phyloP scores from a whole-genome alignment of 1,140 invertebrate species.

The Aphelenchoides besseyi region DNA sequence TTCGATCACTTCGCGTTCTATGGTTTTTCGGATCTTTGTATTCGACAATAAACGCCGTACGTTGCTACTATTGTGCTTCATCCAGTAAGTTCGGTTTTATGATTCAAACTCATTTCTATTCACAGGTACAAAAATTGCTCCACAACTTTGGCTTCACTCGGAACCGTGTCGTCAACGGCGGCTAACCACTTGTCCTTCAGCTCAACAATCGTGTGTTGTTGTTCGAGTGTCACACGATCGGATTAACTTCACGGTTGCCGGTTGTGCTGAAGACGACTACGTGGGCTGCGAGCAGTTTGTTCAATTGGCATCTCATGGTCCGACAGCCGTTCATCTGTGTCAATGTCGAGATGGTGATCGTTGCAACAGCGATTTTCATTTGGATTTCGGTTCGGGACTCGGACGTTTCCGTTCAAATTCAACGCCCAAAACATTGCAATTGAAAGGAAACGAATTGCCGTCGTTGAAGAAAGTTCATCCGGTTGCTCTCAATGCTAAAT shows the following conservation, averaged over 20 bases:
- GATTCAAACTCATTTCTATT: background rate
- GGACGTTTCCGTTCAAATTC: background rate
- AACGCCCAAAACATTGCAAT: background rate
- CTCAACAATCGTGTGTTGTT: background rate
- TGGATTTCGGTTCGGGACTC: background rate
- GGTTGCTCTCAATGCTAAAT: background rate
- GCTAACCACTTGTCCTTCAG: background rate
- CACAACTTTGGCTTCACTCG: conserved; percentile 7
- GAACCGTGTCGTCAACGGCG: conserved; percentile 1
- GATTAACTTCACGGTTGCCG: conserved; percentile 6
- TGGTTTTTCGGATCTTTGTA: background rate
- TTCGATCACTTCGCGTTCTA: background rate
- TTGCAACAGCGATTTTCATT: conserved; percentile 7
- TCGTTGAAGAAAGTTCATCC: conserved; percentile 5
- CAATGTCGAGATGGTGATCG: background rate
- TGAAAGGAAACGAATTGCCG: background rate
- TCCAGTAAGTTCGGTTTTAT: background rate
- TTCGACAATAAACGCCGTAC: background rate
- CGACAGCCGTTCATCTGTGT: conserved; percentile 10
- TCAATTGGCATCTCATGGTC: conserved; percentile 1
- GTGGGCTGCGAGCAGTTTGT: conserved; percentile 6
- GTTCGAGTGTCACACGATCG: background rate
- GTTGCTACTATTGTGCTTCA: background rate
- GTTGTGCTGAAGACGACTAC: conserved; percentile 2
- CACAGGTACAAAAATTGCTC: conserved; percentile 7